Percentiles rank a stretch among this genome's conserved stretches.
phyloP scores from a whole-genome alignment of 2,797 vertebrate genomes.

The Tinamus major region DNA sequence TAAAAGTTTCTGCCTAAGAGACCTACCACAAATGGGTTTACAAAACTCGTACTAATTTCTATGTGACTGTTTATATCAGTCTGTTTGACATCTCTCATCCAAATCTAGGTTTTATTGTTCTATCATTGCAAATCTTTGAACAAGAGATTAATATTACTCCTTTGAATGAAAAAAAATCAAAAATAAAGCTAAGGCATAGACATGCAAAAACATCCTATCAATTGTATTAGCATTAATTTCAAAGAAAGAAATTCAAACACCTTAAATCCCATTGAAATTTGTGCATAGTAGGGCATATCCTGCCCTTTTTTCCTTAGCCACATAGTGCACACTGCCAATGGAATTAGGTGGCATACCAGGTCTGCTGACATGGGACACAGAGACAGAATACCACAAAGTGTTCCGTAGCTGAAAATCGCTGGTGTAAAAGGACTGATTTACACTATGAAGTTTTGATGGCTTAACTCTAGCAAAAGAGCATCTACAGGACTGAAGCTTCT shows the following conservation, averaged over 20 bases:
- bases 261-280: background rate
- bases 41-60: constrained; percentile 11
- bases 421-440: background rate
- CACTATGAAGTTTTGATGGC: background rate
- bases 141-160: background rate
- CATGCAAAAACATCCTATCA: background rate
- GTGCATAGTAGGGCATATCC: background rate
- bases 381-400: background rate
- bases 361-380: constrained; percentile 2
- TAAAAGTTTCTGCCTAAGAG: background rate
- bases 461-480: background rate
- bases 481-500: background rate
- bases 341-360: constrained; percentile 26
- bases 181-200: background rate
- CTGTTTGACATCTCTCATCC: background rate
- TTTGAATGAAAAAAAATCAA: background rate
- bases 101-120: background rate
- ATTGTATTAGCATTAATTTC: background rate
- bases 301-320: background rate
- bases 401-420: background rate
- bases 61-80: background rate
- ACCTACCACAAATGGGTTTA: background rate
- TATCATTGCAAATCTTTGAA: background rate
- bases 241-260: background rate
- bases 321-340: background rate